Conservation (phyloP, 1,140 invertebrate genomes). For the Semibalanus balanoides region DNA sequence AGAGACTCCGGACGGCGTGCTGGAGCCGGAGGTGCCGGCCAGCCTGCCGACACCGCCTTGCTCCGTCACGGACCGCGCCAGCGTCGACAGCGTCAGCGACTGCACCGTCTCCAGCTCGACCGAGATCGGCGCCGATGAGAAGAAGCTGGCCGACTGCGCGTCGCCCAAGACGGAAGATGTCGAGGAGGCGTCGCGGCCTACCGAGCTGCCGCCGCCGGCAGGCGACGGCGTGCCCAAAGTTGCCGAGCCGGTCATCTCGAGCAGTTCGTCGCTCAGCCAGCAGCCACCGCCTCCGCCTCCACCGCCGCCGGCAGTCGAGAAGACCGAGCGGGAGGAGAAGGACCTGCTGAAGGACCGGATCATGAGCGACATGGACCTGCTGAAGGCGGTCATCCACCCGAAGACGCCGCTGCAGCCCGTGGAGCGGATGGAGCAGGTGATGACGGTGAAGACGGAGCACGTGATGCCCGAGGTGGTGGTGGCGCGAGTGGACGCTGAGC, state of each 20-base stretch:
- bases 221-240: not conserved
- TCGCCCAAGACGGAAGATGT: not conserved
- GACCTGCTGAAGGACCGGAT: not conserved
- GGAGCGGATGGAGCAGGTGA: not conserved
- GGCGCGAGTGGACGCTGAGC: not conserved
- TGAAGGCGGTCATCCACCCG: not conserved
- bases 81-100: conserved; percentile 4
- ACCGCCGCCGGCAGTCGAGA: not conserved
- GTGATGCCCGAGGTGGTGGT: not conserved
- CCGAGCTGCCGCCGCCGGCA: not conserved
- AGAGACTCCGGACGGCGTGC: not conserved
- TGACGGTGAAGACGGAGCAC: conserved; percentile 2
- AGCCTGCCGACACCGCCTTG: not conserved
- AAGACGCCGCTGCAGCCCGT: not conserved
- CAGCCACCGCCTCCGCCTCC: not conserved
- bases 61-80: conserved; percentile 4
- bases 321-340: not conserved
- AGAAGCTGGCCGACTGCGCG: not conserved
- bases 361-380: not conserved
- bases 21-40: not conserved
- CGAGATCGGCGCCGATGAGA: not conserved
- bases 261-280: not conserved
- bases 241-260: not conserved
- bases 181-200: not conserved
- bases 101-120: conserved; percentile 3